Evolutionary conservation across 2,113 vertebrate genomes (phyloP), one percentile per base, ranked within the genome.

Genomic region (Erpornis zantholeuca): DNA sequence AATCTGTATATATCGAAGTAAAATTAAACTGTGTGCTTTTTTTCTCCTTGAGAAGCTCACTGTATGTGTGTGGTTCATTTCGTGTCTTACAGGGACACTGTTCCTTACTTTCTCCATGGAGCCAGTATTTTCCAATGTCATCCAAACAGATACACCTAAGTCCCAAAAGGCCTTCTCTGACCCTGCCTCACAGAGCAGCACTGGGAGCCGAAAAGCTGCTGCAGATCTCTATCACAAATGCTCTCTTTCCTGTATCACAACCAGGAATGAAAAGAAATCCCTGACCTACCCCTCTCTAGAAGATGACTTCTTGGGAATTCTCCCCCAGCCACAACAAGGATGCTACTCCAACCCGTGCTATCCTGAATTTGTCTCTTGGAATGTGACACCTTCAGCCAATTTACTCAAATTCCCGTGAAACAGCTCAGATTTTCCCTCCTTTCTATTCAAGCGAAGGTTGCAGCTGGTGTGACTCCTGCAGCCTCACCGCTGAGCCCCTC

Each of bases 381-480:
- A 27, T 3, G 11, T 24, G 52, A 22, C 27, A 20, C 0, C 0
- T 38, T 24, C 50, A 53, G 21, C 21, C 71, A 33, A 2, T 71
- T 66, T 42, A 12, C 60, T 40, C 36, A 7, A 9, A 20, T 28
- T 42, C 53, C 63, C 36, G 10, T 3, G 7, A 25, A 36, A 27
- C 2, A 1, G 7, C 53, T 82, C 53, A 3, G 4, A 3, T 10
- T 44, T 50, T 35, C 1, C 31, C 33, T 15, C 15, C 35, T 28
- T 86, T 42, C 40, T 12, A 4, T 10, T 57, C 78, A 44, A n/a
- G 15, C 14, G 27, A 40, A 56, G 50, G n/a, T 14, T 7, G 25
- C 15, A 22, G 11, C 31, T 18, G 18, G 7, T 6, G 8, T 9
- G 70, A 40, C 45, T 31, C 18, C 52, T 12, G 13, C 6, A 6